A percentile compares a stretch with the other conserved stretches of the same genome.
phyloP scores from a whole-genome alignment of 1,140 invertebrate species.

The Wiebesia pumilae region DNA sequence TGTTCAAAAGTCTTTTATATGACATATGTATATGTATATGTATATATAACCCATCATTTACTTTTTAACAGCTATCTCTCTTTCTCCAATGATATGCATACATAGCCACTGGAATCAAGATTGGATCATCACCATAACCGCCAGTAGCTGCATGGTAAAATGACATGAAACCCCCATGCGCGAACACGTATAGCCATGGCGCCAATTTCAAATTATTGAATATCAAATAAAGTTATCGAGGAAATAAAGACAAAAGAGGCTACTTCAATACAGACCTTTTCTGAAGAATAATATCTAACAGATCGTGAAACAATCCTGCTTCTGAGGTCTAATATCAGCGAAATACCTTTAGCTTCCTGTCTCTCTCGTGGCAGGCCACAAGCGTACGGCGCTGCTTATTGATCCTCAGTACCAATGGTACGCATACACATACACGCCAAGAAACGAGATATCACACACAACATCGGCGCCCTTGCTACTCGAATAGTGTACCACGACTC shows the following conservation, averaged over 20 bases:
- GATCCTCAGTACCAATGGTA: constrained; percentile 58
- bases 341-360: not conserved
- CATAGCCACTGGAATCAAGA: too few relatives aligned
- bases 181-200: not conserved
- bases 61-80: too few relatives aligned
- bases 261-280: not conserved
- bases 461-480: not conserved
- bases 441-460: constrained; percentile 1
- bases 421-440: not conserved
- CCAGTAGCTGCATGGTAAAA: not conserved
- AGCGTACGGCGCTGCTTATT: constrained; percentile 64
- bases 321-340: not conserved
- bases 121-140: not conserved
- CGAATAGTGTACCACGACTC: not conserved
- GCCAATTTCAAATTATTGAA: not conserved
- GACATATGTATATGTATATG: too few relatives aligned
- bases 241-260: not conserved
- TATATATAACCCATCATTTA: too few relatives aligned
- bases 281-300: too few relatives aligned
- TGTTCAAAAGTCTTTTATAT: too few relatives aligned
- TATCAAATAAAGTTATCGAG: not conserved
- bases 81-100: too few relatives aligned
- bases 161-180: not conserved
- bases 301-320: not conserved
- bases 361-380: not conserved